Base-by-base conservation (phyloP, 2,113 vertebrate genomes). In the Orthonyx spaldingii region DNA sequence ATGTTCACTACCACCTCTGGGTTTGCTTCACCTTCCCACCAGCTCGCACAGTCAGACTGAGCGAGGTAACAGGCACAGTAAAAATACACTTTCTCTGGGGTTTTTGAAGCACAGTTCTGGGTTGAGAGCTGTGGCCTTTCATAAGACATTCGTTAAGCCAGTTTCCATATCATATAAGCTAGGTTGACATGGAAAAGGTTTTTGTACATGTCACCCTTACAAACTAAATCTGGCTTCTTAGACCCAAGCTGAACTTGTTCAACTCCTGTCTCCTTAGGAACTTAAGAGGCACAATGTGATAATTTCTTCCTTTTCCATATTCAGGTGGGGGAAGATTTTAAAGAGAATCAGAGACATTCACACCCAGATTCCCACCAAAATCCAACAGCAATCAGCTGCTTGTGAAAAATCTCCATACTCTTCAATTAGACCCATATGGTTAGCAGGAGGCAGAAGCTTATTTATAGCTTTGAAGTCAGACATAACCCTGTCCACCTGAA, bases 381-480 rank as follows among this genome's bases (percentile, higher is more conserved):
- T 28, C 35, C 79, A 80, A 41, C 2, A 83, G 60, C 39, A 47
- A 44, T 64, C 64, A 81, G n/a, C 32, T 78, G 47, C 30, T 88
- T 80, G 30, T 76, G 88, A 89, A 81, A 87, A 71, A 64, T 39
- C 41, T 78, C 72, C 21, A 42, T n/a, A 10, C 20, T 86, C 50
- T 64, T 83, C 0, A 0, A 74, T 84, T 37, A 93, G 69, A 87
- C 33, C 52, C 85, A 82, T 74, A 71, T 78, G 90, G 83, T 23
- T 78, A 82, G 30, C 88, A 95, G 72, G 60, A 94, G 69, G 66
- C 50, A 90, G 64, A 52, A 78, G 65, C 32, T 90, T 89, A 90
- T 90, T 95, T 75, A 94, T 39, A 75, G 69, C 69, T 86, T 56
- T 77, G 16, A 84, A 89, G 74, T 71, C 91, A 89, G 84, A 84